Conservation (phyloP, 1,140 invertebrate genomes). For the Drosophila azteca region DNA sequence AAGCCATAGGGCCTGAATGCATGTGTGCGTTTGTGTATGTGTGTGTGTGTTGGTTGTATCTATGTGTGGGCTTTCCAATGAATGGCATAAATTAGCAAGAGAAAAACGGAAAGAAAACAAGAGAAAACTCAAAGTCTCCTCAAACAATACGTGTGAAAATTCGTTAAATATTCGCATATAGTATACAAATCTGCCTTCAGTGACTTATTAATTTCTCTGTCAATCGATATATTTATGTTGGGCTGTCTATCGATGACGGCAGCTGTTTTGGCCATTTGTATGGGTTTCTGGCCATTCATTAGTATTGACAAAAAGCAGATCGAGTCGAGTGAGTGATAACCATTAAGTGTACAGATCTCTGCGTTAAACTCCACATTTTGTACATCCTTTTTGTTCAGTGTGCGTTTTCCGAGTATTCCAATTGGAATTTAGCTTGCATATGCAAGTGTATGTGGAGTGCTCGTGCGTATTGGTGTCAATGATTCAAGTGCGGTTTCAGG, state of each 20-base stretch:
- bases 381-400: too few relatives aligned
- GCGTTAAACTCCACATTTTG: too few relatives aligned
- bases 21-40: constrained; percentile 18
- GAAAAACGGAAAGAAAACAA: constrained; percentile 45
- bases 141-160: constrained; percentile 38
- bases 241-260: constrained; percentile 63
- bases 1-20: constrained; percentile 22
- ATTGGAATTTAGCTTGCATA: too few relatives aligned
- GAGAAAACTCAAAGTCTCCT: constrained; percentile 18
- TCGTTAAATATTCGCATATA: constrained; percentile 25
- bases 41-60: constrained; percentile 17
- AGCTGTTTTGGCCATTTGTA: constrained; percentile 66
- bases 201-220: constrained; percentile 24
- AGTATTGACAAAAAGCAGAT: too few relatives aligned
- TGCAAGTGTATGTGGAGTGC: background rate
- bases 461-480: constrained; percentile 21
- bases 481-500: constrained; percentile 20
- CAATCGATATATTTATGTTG: constrained; percentile 42
- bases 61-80: constrained; percentile 59
- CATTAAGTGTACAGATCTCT: constrained; percentile 9
- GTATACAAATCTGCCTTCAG: constrained; percentile 12
- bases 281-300: constrained; percentile 7
- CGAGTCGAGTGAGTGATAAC: background rate
- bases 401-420: too few relatives aligned
- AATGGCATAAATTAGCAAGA: constrained; percentile 57